Evolutionary conservation across 2,888 invertebrate species (phyloP).

Genomic region (Mycalesis mineus): DNA sequence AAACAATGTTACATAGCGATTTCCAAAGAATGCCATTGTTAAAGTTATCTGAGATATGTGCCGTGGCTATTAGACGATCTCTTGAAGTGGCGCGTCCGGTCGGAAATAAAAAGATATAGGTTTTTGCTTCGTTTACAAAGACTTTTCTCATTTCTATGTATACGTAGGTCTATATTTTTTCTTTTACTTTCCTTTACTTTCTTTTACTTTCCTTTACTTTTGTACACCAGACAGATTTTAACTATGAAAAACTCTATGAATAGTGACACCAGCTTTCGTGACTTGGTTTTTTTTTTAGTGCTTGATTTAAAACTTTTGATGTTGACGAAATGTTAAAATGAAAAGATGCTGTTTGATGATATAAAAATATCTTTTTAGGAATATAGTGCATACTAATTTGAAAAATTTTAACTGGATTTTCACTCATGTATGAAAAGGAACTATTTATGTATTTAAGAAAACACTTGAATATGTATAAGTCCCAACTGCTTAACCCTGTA

Average conservation of each 20-base stretch:
- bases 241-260: background rate
- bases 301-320: background rate
- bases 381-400: too few species aligned
- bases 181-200: background rate
- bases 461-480: too few species aligned
- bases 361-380: too few species aligned
- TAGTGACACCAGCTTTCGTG: background rate
- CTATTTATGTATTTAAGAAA: too few species aligned
- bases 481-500: too few species aligned
- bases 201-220: background rate
- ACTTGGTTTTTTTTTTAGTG: background rate
- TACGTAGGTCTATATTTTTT: background rate
- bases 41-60: slow-evolving; percentile 22
- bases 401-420: too few species aligned
- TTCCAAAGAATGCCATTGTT: slow-evolving; percentile 24
- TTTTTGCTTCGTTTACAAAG: slow-evolving; percentile 1
- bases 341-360: background rate
- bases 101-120: slow-evolving; percentile 11
- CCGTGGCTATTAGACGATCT: slow-evolving; percentile 15
- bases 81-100: slow-evolving; percentile 12
- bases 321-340: background rate
- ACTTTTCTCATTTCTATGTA: background rate
- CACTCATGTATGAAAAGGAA: too few species aligned
- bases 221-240: background rate
- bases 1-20: slow-evolving; percentile 9